Percentiles rank a stretch among this genome's conserved stretches.
These are phyloP conservation scores for Arothron firmamentum DNA, from an alignment of 2,113 vertebrate genomes.

Conservation along the genomic window DNA sequence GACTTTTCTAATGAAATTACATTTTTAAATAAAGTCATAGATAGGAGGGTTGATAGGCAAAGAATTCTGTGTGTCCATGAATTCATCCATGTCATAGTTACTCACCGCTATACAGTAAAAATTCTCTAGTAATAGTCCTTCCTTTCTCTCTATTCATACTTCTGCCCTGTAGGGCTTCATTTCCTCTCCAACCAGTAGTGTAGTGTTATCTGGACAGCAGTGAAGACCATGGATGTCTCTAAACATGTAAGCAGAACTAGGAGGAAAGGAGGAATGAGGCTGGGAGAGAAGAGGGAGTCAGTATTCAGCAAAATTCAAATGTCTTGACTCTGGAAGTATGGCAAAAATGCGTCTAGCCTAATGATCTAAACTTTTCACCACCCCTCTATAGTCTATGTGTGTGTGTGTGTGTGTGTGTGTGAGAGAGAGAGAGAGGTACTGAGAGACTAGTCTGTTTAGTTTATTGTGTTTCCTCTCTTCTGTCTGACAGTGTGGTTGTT, in stretches of 20 bases:
- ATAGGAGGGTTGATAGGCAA: too few relatives aligned
- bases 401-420: too few relatives aligned
- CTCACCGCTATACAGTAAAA: too few relatives aligned
- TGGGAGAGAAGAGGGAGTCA: slow-evolving; percentile 45
- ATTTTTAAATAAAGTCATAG: too few relatives aligned
- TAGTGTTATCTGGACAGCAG: slow-evolving; percentile 52
- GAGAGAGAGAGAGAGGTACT: slow-evolving; percentile 8
- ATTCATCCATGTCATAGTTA: too few relatives aligned
- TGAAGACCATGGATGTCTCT: slow-evolving; percentile 50
- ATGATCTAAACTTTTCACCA: slow-evolving; percentile 70
- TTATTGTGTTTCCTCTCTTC: slow-evolving; percentile 40
- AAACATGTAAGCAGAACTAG: slow-evolving; percentile 59
- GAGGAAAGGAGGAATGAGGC: slow-evolving; percentile 25
- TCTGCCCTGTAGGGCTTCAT: slow-evolving; percentile 18
- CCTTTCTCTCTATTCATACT: neutral
- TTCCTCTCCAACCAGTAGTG: slow-evolving; percentile 35
- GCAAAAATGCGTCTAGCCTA: slow-evolving; percentile 75
- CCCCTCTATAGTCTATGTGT: slow-evolving; percentile 35
- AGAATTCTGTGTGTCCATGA: too few relatives aligned
- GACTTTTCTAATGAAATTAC: too few relatives aligned
- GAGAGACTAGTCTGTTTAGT: slow-evolving; percentile 11
- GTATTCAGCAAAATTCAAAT: slow-evolving; percentile 67
- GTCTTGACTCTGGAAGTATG: slow-evolving; percentile 72
- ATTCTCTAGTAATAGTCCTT: neutral
- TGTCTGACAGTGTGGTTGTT: slow-evolving; percentile 50